A percentile compares a stretch with the other conserved stretches of the same genome.
Evolutionary conservation across 2,888 invertebrate genomes (phyloP).

Genomic region (Drosophila ochracea): DNA sequence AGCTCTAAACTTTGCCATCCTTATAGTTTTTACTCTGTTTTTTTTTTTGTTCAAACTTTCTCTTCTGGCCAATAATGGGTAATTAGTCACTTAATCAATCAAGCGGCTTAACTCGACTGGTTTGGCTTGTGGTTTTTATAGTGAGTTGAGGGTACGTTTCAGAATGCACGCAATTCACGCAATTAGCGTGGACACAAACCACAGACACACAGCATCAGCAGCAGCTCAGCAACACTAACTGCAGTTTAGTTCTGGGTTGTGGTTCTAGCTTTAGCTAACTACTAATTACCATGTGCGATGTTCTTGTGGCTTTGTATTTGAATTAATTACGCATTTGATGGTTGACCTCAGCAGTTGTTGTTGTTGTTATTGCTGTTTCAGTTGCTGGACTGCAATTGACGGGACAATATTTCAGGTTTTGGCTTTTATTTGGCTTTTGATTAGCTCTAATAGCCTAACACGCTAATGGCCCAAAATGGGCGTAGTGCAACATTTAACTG

Average conservation of each 20-base stretch:
- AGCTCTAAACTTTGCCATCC: not conserved
- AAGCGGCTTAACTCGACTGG: conserved; percentile 7
- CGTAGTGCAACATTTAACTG: conserved; percentile 35
- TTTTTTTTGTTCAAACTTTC: not conserved
- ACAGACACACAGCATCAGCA: conserved; percentile 6
- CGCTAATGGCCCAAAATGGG: conserved; percentile 29
- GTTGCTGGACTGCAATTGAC: conserved; percentile 26
- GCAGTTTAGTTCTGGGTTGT: conserved; percentile 2
- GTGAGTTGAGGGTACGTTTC: not conserved
- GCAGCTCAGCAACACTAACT: not conserved
- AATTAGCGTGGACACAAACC: conserved; percentile 63
- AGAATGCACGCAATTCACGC: conserved; percentile 44
- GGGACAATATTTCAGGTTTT: conserved; percentile 54
- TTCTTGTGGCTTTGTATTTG: conserved; percentile 62
- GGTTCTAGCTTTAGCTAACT: conserved; percentile 18
- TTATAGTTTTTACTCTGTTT: not conserved
- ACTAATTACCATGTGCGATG: conserved; percentile 58
- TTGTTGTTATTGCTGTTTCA: conserved; percentile 23
- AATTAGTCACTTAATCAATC: conserved; percentile 32
- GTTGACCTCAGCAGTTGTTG: conserved; percentile 44
- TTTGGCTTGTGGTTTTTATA: not conserved
- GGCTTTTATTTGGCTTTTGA: conserved; percentile 76
- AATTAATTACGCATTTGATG: conserved; percentile 77
- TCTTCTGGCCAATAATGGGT: conserved; percentile 7
- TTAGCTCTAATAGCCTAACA: conserved; percentile 72